Evolutionary conservation across 2,113 vertebrate species (phyloP).

Genomic region (Pseudopodoces humilis): DNA sequence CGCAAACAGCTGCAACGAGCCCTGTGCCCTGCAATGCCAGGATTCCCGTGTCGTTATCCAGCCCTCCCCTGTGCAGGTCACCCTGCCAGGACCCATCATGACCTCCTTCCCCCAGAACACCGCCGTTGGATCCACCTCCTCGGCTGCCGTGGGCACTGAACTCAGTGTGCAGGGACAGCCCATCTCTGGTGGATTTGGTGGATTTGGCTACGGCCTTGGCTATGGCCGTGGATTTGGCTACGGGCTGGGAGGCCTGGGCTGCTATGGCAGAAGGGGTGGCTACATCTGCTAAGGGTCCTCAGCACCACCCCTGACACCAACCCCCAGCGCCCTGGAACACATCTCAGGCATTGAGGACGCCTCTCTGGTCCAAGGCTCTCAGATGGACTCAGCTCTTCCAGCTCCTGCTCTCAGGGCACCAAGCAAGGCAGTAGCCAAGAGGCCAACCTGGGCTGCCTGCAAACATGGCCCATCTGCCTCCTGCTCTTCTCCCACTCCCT

Average conservation of each 20-base stretch:
- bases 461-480: not conserved
- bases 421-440: not conserved
- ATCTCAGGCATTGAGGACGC: not conserved
- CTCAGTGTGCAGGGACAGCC: no score
- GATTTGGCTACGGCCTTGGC: not conserved
- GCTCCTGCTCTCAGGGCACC: not conserved
- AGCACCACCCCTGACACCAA: not conserved
- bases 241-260: not conserved
- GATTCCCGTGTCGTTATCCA: not conserved
- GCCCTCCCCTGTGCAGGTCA: not conserved
- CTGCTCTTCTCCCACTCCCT: not conserved
- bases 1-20: not conserved
- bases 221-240: no score
- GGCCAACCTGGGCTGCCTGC: not conserved
- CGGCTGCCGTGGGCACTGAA: no score
- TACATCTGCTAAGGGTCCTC: not conserved
- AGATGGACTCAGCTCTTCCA: rapidly evolving
- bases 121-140: not conserved
- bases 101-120: not conserved
- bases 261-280: not conserved
- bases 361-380: not conserved
- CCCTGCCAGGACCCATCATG: not conserved
- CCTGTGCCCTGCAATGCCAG: not conserved
- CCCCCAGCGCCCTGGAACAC: not conserved
- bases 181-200: not conserved